A percentile compares a stretch with the other conserved stretches of the same genome.
Conservation (phyloP, 2,888 invertebrate species). For the Azorinus chamasolen region DNA sequence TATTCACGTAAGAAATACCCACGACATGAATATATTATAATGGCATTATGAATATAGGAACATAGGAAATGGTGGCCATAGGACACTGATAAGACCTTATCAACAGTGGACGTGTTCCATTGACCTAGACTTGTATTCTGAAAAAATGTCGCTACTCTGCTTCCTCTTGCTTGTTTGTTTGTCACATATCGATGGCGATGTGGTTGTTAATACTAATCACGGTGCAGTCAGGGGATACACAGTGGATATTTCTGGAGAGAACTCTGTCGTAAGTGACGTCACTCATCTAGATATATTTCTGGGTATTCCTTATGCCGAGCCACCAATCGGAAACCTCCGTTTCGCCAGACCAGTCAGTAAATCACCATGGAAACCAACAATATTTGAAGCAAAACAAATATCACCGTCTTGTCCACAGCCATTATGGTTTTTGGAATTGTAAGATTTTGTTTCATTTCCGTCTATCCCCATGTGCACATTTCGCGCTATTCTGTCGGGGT, state of each 20-base stretch:
- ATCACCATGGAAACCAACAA: slow-evolving; percentile 49
- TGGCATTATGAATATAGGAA: no score
- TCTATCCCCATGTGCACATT: no score
- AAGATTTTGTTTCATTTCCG: slow-evolving; percentile 1
- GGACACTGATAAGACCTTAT: no score
- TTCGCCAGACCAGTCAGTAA: slow-evolving; percentile 59
- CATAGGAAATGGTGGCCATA: no score
- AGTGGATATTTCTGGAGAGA: slow-evolving; percentile 26
- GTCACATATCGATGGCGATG: neutral
- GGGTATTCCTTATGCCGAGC: slow-evolving; percentile 67
- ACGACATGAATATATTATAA: no score
- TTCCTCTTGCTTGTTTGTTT: no score
- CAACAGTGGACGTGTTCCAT: no score
- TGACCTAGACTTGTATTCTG: no score
- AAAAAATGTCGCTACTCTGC: no score
- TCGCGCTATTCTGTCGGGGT: no score
- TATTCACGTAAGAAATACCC: no score
- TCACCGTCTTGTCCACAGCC: slow-evolving; percentile 56
- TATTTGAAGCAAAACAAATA: slow-evolving; percentile 27
- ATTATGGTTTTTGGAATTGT: slow-evolving; percentile 31
- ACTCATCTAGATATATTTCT: slow-evolving; percentile 58
- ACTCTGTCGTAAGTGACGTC: slow-evolving; percentile 36
- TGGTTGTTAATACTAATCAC: slow-evolving; percentile 25
- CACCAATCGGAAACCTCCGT: slow-evolving; percentile 57
- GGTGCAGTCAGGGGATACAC: slow-evolving; percentile 39